A percentile compares a stretch with the other conserved stretches of the same genome.
phyloP scores from a whole-genome alignment of 1,140 invertebrate genomes.

The Stegodyphus dumicola region DNA sequence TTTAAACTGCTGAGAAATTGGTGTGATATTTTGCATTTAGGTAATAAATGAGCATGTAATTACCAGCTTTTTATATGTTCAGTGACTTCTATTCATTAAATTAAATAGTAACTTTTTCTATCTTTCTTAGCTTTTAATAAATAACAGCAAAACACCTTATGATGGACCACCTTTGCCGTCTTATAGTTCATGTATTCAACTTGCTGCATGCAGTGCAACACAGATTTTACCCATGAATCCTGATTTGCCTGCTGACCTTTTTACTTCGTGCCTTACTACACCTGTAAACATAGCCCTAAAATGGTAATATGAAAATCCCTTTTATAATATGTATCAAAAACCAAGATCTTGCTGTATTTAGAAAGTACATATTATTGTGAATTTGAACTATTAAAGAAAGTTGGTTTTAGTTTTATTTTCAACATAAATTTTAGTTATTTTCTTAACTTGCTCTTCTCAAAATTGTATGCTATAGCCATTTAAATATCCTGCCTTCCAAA shows the following conservation, averaged over 20 bases:
- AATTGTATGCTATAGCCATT: too few species aligned
- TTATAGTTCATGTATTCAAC: slow-evolving; percentile 93
- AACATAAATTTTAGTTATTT: not conserved
- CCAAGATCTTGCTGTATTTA: too few species aligned
- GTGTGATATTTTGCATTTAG: too few species aligned
- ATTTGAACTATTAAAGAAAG: too few species aligned
- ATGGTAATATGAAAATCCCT: slow-evolving; percentile 74
- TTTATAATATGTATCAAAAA: not conserved
- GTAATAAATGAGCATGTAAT: too few species aligned
- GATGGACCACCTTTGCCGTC: slow-evolving; percentile 54
- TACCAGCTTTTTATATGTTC: too few species aligned
- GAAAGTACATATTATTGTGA: too few species aligned
- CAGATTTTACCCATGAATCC: slow-evolving; percentile 97
- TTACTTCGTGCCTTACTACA: slow-evolving; percentile 97
- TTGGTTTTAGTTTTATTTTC: too few species aligned
- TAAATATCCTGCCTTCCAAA: too few species aligned
- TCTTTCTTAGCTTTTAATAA: slow-evolving; percentile 20
- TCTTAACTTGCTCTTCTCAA: not conserved
- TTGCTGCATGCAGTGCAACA: slow-evolving; percentile 91
- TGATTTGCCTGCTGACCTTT: slow-evolving; percentile 97
- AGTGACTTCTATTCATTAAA: too few species aligned
- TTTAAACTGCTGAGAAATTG: too few species aligned
- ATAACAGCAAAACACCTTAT: slow-evolving; percentile 29
- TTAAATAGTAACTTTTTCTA: too few species aligned
- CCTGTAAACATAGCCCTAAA: slow-evolving; percentile 96